Evolutionary conservation across 2,888 invertebrate genomes (phyloP).

Genomic region (Alentia gelatinosa): DNA sequence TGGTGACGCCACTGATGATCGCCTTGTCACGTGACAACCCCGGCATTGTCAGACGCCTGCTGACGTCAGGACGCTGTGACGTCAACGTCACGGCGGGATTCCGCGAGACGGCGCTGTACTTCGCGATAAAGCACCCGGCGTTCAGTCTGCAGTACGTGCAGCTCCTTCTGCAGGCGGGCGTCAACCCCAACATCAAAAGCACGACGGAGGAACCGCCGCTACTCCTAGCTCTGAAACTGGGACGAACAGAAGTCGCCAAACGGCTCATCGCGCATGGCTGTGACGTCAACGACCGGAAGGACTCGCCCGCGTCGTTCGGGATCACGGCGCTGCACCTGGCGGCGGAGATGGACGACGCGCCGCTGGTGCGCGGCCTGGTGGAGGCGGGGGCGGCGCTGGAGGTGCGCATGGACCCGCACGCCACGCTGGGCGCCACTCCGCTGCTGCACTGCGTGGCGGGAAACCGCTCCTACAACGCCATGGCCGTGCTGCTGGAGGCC

Average conservation of each 20-base stretch:
- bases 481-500: background rate
- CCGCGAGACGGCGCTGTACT: background rate
- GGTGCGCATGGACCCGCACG: background rate
- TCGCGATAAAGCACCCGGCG: background rate
- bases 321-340: background rate
- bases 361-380: background rate
- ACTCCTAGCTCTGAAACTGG: background rate
- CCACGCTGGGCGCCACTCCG: background rate
- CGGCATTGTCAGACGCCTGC: background rate
- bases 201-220: slow-evolving; percentile 7
- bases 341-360: background rate
- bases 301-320: background rate
- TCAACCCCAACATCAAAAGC: background rate
- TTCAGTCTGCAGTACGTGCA: background rate
- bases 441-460: slow-evolving; percentile 29
- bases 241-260: background rate
- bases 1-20: slow-evolving; percentile 3
- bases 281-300: background rate
- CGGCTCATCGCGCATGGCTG: background rate
- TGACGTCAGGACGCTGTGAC: background rate
- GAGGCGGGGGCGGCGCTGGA: background rate
- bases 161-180: background rate
- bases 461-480: background rate
- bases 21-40: background rate
- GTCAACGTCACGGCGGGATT: background rate